Conservation (phyloP, 2,797 vertebrate genomes). For the Sebastes dallii region DNA sequence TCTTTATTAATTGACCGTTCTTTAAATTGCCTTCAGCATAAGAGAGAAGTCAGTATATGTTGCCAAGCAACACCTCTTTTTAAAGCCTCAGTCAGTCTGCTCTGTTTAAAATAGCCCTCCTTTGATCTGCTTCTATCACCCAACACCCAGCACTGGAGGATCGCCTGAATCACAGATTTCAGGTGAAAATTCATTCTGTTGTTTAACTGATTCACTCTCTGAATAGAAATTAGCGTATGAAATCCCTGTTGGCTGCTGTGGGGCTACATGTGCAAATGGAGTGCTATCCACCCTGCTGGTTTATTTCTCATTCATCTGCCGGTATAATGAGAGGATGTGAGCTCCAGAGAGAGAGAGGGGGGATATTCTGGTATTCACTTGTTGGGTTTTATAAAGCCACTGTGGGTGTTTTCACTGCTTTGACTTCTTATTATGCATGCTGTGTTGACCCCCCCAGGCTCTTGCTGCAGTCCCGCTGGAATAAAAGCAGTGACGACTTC, state of each 20-base stretch:
- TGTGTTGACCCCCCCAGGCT: conserved; percentile 63
- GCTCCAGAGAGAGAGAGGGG: conserved; percentile 6
- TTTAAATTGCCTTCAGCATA: not conserved
- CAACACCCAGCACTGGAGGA: not conserved
- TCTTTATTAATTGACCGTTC: not conserved
- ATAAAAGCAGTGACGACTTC: conserved; percentile 37
- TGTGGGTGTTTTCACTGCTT: conserved; percentile 25
- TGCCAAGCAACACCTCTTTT: conserved; percentile 58
- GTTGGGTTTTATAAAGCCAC: conserved; percentile 41
- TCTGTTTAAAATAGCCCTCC: not conserved
- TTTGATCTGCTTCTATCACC: not conserved
- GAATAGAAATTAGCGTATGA: conserved; percentile 69
- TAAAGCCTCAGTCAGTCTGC: not conserved
- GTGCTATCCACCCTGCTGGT: conserved; percentile 59
- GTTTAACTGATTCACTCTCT: conserved; percentile 21
- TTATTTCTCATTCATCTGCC: conserved; percentile 56
- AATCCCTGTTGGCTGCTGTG: conserved; percentile 38
- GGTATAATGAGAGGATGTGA: conserved; percentile 41
- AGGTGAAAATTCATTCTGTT: not conserved
- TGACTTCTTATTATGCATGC: conserved; percentile 53
- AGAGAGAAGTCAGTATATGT: conserved; percentile 11
- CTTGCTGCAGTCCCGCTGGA: conserved; percentile 43
- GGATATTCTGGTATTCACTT: conserved; percentile 9
- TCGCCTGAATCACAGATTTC: not conserved
- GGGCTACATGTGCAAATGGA: conserved; percentile 74